phyloP scores from a whole-genome alignment of 1,140 invertebrate species.

The Belonocnema kinseyi region DNA sequence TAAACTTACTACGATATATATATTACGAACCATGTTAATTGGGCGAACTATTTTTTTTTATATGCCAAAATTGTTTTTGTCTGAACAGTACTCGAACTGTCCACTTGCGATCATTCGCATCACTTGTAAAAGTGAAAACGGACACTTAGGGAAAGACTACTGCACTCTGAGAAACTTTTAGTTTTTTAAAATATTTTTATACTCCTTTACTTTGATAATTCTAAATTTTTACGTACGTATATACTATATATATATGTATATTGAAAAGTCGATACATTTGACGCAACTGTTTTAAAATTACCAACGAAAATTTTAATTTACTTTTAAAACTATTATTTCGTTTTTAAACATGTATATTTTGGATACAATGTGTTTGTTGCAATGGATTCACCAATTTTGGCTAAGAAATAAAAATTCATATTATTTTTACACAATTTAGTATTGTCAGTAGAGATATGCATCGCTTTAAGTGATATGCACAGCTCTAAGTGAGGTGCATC shows the following conservation, averaged over 20 bases:
- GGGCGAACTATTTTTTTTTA: not conserved
- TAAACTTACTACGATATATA: too few species aligned
- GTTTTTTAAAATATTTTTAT: not conserved
- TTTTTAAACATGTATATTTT: too few species aligned
- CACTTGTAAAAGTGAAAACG: not conserved
- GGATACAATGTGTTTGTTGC: too few species aligned
- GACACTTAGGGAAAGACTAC: constrained; percentile 26
- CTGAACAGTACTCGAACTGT: not conserved
- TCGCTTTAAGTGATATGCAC: too few species aligned
- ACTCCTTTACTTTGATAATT: not conserved
- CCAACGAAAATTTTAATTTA: not conserved
- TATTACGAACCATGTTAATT: too few species aligned
- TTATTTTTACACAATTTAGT: too few species aligned
- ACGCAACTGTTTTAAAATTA: not conserved
- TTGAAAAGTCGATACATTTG: not conserved
- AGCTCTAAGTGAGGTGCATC: too few species aligned
- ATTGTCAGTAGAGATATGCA: too few species aligned
- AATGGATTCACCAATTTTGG: too few species aligned
- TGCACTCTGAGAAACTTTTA: constrained; percentile 10
- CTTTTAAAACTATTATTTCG: not conserved
- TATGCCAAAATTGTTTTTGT: not conserved
- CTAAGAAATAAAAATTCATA: too few species aligned
- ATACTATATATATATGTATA: too few species aligned
- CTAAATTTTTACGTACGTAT: not conserved
- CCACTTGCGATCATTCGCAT: not conserved